Conservation (phyloP, 2,888 invertebrate species). For the Salpingus planirostris region DNA sequence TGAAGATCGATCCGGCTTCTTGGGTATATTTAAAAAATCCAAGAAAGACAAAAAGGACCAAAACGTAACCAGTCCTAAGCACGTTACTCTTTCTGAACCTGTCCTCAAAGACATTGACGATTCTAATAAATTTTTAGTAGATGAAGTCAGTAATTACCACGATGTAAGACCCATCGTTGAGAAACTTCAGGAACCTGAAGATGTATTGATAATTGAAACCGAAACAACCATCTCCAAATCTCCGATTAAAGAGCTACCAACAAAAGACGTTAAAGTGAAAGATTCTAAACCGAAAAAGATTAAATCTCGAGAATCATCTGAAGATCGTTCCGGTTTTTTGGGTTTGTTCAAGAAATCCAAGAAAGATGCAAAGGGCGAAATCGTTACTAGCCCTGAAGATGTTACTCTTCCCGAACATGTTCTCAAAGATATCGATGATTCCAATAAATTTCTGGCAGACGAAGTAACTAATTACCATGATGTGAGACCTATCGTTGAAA, state of each 20-base stretch:
- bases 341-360: constrained; percentile 3
- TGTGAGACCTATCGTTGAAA: constrained; percentile 11
- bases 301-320: too few relatives aligned
- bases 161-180: constrained; percentile 16
- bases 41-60: constrained; percentile 8
- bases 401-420: constrained; percentile 13
- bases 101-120: constrained; percentile 17
- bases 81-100: constrained; percentile 13
- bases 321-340: constrained; percentile 1
- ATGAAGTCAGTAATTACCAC: constrained; percentile 21
- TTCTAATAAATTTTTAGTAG: constrained; percentile 17
- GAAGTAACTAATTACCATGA: constrained; percentile 23
- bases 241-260: too few relatives aligned
- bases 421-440: constrained; percentile 17
- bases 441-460: constrained; percentile 18
- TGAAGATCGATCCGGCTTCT: constrained; percentile 5
- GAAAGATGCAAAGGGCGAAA: too few relatives aligned
- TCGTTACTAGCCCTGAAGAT: constrained; percentile 3
- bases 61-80: too few relatives aligned
- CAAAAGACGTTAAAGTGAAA: too few relatives aligned
- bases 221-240: too few relatives aligned
- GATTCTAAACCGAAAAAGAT: too few relatives aligned
- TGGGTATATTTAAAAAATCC: constrained; percentile 8
- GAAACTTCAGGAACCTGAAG: background rate
- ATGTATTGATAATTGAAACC: too few relatives aligned